Conservation (phyloP, 1,140 invertebrate species). For the Gryllus bimaculatus region DNA sequence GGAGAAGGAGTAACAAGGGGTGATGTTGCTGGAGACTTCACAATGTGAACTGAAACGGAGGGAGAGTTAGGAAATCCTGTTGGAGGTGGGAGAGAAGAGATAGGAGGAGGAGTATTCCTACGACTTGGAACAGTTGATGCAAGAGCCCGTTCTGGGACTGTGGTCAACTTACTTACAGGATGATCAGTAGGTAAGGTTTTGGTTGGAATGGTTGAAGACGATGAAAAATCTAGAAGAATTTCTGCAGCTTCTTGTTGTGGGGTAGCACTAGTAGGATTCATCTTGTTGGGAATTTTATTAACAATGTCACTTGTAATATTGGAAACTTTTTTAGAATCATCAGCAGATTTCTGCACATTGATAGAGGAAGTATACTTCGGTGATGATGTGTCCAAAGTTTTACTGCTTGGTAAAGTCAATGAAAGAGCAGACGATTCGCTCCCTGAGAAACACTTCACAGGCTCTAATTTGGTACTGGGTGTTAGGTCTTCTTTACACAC, state of each 20-base stretch:
- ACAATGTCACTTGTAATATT: slow-evolving; percentile 4
- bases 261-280: slow-evolving; percentile 30
- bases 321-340: slow-evolving; percentile 14
- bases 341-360: slow-evolving; percentile 6
- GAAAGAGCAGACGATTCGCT: slow-evolving; percentile 13
- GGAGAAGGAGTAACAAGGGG: slow-evolving; percentile 58
- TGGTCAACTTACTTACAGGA: slow-evolving; percentile 22
- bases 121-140: slow-evolving; percentile 39
- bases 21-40: slow-evolving; percentile 65
- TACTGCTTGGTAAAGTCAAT: not conserved
- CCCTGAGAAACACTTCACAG: not conserved
- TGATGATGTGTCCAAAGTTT: slow-evolving; percentile 5
- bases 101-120: slow-evolving; percentile 38
- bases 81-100: slow-evolving; percentile 32
- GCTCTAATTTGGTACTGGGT: not conserved
- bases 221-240: slow-evolving; percentile 53
- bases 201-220: slow-evolving; percentile 34
- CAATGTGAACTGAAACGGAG: slow-evolving; percentile 63
- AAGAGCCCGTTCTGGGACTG: slow-evolving; percentile 36
- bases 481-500: not conserved
- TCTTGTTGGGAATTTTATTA: slow-evolving; percentile 14
- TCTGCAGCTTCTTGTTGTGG: slow-evolving; percentile 49
- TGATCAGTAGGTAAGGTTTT: slow-evolving; percentile 23
- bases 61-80: slow-evolving; percentile 48
- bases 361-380: slow-evolving; percentile 11